Evolutionary conservation across 2,797 vertebrate genomes (phyloP), one percentile per base, ranked within the genome.

Genomic region (Sylvilagus floridanus): DNA sequence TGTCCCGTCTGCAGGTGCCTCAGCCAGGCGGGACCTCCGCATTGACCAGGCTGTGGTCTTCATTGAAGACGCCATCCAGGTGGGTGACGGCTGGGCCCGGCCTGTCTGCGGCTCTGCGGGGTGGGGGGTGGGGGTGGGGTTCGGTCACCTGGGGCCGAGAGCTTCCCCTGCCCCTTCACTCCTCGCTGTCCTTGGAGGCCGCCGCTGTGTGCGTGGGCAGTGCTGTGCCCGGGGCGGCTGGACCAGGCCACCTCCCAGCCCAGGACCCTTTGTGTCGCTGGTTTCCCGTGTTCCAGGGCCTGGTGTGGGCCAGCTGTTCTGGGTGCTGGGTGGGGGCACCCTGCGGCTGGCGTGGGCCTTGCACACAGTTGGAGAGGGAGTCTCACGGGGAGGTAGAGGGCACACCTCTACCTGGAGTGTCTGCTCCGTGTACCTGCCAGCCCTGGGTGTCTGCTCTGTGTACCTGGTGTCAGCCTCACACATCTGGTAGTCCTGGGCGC

Each of bases 11-110:
- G 0, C 37, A 98, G 98, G 42, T 63, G 7, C 92, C 6, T n/a
- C 0, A 13, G 87, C 82, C 60, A 82, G 97, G 42, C 97, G 97
- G 77, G 98, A 98, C 7, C 98, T 99, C 3, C 98, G 98, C 88
- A 97, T 99, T 90, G 99, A 99, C 35, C 99, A 99, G 96, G 99
- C 99, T 1, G 97, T 99, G 54, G 99, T 99, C 12, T 99, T 99
- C 96, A 99, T 99, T 42, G 99, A 99, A 97, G 99, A 99, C 28
- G 99, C 99, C 22, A 98, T 99, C 97, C 98, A 99, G 98, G 99
- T 99, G 93, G 96, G 93, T 24, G 0, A 7, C 2, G 72, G 60
- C 68, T 2, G 82, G 77, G 42, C 50, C 60, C 32, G 54, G 37
- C 19, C 28, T 75, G 42, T 47, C 42, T 26, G 6, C 11, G 76